These are phyloP conservation scores for Ptilodon capucinus DNA, from an alignment of 2,888 invertebrate genomes.

Conservation along the genomic window DNA sequence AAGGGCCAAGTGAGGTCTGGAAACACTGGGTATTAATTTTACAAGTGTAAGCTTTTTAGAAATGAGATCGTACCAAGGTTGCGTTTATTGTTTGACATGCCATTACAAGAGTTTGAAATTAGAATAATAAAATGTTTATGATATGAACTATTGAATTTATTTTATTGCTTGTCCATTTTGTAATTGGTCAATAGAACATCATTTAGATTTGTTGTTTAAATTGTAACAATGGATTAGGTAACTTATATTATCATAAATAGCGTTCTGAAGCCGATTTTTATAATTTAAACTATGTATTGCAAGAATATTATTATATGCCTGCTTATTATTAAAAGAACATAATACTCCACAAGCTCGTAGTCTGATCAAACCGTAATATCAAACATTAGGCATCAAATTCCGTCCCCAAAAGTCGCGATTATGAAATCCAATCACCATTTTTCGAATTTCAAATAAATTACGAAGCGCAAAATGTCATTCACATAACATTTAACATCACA, in stretches of 20 bases:
- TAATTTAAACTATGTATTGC: no score
- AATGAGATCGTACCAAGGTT: conserved; percentile 57
- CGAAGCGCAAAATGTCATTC: conserved; percentile 2
- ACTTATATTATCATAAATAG: no score
- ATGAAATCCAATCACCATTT: background rate
- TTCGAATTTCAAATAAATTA: background rate
- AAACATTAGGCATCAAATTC: background rate
- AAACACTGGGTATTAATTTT: conserved; percentile 40
- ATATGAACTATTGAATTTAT: conserved; percentile 29
- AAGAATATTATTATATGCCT: no score
- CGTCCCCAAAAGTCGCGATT: background rate
- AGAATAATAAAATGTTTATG: conserved; percentile 42
- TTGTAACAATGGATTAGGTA: background rate
- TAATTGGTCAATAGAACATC: background rate
- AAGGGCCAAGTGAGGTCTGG: conserved; percentile 34
- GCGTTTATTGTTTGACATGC: conserved; percentile 59
- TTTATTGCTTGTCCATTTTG: background rate
- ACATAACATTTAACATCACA: conserved; percentile 1
- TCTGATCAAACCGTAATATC: no score
- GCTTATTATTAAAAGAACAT: no score
- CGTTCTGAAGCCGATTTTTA: no score
- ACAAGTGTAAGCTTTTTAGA: conserved; percentile 66
- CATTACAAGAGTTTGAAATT: conserved; percentile 52
- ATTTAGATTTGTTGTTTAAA: background rate
- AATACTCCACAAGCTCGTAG: no score